These are phyloP conservation scores for Chironomus tentans DNA, from an alignment of 2,888 invertebrate genomes.

Conservation along the genomic window DNA sequence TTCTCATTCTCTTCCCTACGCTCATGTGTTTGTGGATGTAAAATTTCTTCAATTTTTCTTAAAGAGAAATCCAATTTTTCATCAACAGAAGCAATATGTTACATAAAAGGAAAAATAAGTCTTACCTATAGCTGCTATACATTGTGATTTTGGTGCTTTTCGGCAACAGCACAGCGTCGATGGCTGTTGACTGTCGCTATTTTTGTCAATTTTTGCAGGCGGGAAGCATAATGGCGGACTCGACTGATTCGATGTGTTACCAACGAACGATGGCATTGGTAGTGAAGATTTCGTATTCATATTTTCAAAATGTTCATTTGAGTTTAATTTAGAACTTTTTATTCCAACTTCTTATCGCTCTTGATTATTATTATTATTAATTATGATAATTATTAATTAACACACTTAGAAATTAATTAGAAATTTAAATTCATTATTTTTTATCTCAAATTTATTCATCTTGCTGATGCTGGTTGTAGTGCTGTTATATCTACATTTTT, in stretches of 20 bases:
- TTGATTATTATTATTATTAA: no score
- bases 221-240: constrained; percentile 34
- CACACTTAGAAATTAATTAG: no score
- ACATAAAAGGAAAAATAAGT: constrained; percentile 5
- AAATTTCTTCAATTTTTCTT: no score
- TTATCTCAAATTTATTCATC: no score
- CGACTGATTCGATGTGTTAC: constrained; percentile 30
- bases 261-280: constrained; percentile 38
- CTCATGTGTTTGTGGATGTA: background rate
- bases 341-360: no score
- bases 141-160: constrained; percentile 42
- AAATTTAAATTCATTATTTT: no score
- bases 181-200: background rate
- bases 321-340: background rate
- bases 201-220: constrained; percentile 31
- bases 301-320: background rate
- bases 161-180: constrained; percentile 39
- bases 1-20: background rate
- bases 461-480: no score
- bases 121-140: constrained; percentile 43
- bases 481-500: no score
- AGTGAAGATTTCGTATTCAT: constrained; percentile 38
- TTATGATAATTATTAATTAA: no score
- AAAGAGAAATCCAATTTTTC: no score
- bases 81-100: background rate